Base-by-base conservation (phyloP, 2,888 invertebrate genomes). In the Tuberolachnus salignus region DNA sequence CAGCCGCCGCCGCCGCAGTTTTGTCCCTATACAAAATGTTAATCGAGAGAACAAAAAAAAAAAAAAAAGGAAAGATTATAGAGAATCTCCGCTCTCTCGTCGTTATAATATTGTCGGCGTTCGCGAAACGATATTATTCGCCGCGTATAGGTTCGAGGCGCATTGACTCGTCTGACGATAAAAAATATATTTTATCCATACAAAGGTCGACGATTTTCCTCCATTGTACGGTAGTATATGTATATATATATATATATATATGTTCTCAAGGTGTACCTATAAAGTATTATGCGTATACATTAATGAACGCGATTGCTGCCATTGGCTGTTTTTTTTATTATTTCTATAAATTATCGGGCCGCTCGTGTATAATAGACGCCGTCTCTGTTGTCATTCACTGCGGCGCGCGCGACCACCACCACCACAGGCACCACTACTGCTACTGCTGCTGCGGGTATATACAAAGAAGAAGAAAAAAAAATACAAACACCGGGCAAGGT, bases 301-400 rank as follows among this genome's bases (percentile, higher is more conserved):
- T 55, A 49, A 49, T 19, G 53, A 53, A 69, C 69, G 19, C 69
- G 19, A 53, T 69, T 42, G 53, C 69, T 42, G 53, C 69, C 19
- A 53, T 69, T 69, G 69, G 69, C 14, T 16, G 53, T 53, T 11
- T 3, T 23, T 14, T 59, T 59, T 64, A 21, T 64, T 64, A 42
- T 69, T 55, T 42, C 21, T 63, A 64, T 21, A 21, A 46, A 23
- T 59, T 57, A 46, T 46, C 44, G 2, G 49, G 34, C 34, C 59
- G 42, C 23, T 3, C 34, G 34, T 6, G 34, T 34, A 34, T 34
- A 3, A 44, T 13, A 51, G 16, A 11, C 11, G 3, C 11, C 46
- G 72, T 72, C 6, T 6, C 23, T 59, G 59, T 72, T 49, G 61
- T 34, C 61, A 72, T 72, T 72, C 59, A 61, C 19, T 49, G 26